Conservation (phyloP, 1,140 invertebrate species). For the Drosophila gunungcola region DNA sequence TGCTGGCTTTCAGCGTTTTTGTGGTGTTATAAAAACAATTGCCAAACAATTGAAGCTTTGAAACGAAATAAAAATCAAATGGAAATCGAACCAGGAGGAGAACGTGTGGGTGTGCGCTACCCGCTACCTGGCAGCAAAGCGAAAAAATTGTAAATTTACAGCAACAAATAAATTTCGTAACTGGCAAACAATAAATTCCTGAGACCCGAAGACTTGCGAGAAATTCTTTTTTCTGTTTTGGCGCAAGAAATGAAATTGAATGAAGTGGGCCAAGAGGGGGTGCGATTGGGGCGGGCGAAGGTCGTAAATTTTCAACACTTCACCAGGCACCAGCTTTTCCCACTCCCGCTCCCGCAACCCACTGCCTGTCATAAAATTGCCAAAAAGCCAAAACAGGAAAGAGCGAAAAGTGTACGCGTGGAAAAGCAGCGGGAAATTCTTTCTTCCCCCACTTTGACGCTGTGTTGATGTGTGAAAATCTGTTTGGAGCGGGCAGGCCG, state of each 20-base stretch:
- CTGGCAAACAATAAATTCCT: slow-evolving; percentile 81
- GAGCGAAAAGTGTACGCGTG: slow-evolving; percentile 44
- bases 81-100: slow-evolving; percentile 31
- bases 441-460: slow-evolving; percentile 13
- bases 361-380: slow-evolving; percentile 68
- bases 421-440: slow-evolving; percentile 38
- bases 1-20: slow-evolving; percentile 33
- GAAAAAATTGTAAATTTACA: slow-evolving; percentile 78
- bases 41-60: slow-evolving; percentile 70
- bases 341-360: neutral
- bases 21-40: slow-evolving; percentile 75
- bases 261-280: slow-evolving; percentile 37
- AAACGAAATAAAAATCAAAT: slow-evolving; percentile 45
- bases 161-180: slow-evolving; percentile 80
- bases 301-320: slow-evolving; percentile 80
- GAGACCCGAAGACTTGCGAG: slow-evolving; percentile 68
- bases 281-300: slow-evolving; percentile 17
- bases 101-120: slow-evolving; percentile 12
- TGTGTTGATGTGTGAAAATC: slow-evolving; percentile 75
- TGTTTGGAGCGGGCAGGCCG: slow-evolving; percentile 15
- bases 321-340: slow-evolving; percentile 55
- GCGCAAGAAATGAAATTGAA: slow-evolving; percentile 55
- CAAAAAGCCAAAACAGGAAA: slow-evolving; percentile 48
- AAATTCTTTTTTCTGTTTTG: slow-evolving; percentile 49
- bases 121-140: slow-evolving; percentile 43